A percentile compares a stretch with the other conserved stretches of the same genome.
Evolutionary conservation across 1,140 invertebrate species (phyloP).

Genomic region (Nomia melanderi): DNA sequence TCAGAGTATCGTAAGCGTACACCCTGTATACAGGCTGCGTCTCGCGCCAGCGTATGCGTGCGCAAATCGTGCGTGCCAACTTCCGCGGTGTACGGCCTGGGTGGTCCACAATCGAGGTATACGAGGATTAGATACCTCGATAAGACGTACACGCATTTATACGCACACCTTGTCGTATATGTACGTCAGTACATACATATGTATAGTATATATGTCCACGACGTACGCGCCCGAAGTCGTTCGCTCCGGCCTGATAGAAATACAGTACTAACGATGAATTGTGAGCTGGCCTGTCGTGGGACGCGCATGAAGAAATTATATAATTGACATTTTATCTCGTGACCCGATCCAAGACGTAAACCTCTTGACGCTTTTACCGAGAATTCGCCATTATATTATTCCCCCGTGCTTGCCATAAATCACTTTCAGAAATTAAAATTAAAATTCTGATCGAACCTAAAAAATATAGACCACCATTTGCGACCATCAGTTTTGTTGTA

Average conservation of each 20-base stretch:
- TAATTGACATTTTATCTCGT: constrained; percentile 48
- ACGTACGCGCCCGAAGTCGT: constrained; percentile 22
- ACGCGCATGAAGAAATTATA: constrained; percentile 20
- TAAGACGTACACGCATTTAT: constrained; percentile 49
- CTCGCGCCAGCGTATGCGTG: constrained; percentile 43
- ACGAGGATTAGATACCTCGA: constrained; percentile 60
- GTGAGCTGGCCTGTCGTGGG: constrained; percentile 2
- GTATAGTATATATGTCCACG: neutral
- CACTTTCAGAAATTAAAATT: neutral
- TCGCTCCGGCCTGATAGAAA: constrained; percentile 24
- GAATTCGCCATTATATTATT: constrained; percentile 3
- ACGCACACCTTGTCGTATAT: constrained; percentile 37
- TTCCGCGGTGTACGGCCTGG: constrained; percentile 60
- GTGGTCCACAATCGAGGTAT: constrained; percentile 64
- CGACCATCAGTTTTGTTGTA: too few species aligned
- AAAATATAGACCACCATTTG: too few species aligned
- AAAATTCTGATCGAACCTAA: too few species aligned
- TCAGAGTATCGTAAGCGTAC: neutral
- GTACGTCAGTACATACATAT: neutral
- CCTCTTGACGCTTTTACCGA: constrained; percentile 9
- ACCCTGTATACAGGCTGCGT: constrained; percentile 43
- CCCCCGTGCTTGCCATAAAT: neutral
- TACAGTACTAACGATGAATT: constrained; percentile 45
- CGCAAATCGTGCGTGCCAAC: constrained; percentile 61
- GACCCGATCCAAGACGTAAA: neutral